Evolutionary conservation across 2,888 invertebrate genomes (phyloP), one percentile per base, ranked within the genome.

Genomic region (Oscheius sp.): DNA sequence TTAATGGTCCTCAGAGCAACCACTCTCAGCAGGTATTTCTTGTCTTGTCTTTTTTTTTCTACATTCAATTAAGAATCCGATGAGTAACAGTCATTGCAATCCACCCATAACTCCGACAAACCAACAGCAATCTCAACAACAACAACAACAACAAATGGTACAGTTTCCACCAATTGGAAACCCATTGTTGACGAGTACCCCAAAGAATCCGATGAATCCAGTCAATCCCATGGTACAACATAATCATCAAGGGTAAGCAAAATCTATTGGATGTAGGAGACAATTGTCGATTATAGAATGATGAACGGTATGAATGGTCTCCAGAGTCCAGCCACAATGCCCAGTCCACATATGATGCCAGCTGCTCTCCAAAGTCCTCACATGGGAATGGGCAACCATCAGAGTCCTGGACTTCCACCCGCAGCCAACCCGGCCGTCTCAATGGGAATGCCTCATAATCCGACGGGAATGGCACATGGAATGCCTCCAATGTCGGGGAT

Each of bases 1-100:
- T 66, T 27, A 66, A 66, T 49, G 66, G 66, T 9, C 66, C 66
- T n/a, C 66, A 52, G 12, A 66, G 66, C 18, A 27, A 23, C 12
- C 66, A 64, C 13, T 66, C 66, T 35, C 49, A 46, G 7, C 64
- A 45, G 27, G 64, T 64, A 49, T 21, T 7, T 3, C 13, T 18
- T 21, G 3, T 9, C 41, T 41, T 43, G 13, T 43, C n/a, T 35
- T 59, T 13, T 35, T 45, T 16, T 45, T 61, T 41, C 43, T 43
- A 45, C 13, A 2, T 12, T 16, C 6, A 43, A 7, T 63, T 63
- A 25, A 49, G 66, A 66, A 49, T 52, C 66, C 66, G 25, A 66
- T 66, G 66, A 66, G 66, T 49, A 66, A 66, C 16, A 49, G 66
- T 6, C 27, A 43, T 12, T 21, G 41, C 18, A n/a, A 43, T 41